These are phyloP conservation scores for Ophonus ardosiacus DNA, from an alignment of 2,888 invertebrate species.

Conservation along the genomic window DNA sequence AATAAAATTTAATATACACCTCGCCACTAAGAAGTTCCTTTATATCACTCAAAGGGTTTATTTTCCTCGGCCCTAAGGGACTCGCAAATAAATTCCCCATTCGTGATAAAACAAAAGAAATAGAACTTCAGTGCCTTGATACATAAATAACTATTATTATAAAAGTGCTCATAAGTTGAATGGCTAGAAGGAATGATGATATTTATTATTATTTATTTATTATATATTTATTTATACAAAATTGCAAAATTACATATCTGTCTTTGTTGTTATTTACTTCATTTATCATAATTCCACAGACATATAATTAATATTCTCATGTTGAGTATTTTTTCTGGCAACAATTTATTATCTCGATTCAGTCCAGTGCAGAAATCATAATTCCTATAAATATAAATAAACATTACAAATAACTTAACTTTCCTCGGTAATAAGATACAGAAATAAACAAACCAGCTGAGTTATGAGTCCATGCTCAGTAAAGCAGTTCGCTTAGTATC, in stretches of 20 bases:
- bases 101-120: too few relatives aligned
- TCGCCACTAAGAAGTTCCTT: too few relatives aligned
- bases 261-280: not conserved
- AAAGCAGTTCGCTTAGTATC: not conserved
- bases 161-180: too few relatives aligned
- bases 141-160: too few relatives aligned
- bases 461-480: constrained; percentile 4
- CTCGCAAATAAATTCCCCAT: too few relatives aligned
- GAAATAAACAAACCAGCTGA: constrained; percentile 30
- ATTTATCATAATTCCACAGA: not conserved
- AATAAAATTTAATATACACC: too few relatives aligned
- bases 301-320: not conserved
- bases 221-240: not conserved
- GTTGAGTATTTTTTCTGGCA: not conserved
- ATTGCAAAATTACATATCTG: not conserved
- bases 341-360: not conserved
- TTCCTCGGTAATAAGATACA: constrained; percentile 38
- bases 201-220: not conserved
- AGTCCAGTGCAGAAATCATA: constrained; percentile 7
- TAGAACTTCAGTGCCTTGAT: too few relatives aligned
- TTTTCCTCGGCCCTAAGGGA: too few relatives aligned
- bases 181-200: not conserved
- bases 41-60: too few relatives aligned
- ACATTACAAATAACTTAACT: constrained; percentile 20
- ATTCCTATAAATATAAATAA: constrained; percentile 36